Evolutionary conservation across 2,113 vertebrate species (phyloP).

Genomic region (Marcusenius ussheri): DNA sequence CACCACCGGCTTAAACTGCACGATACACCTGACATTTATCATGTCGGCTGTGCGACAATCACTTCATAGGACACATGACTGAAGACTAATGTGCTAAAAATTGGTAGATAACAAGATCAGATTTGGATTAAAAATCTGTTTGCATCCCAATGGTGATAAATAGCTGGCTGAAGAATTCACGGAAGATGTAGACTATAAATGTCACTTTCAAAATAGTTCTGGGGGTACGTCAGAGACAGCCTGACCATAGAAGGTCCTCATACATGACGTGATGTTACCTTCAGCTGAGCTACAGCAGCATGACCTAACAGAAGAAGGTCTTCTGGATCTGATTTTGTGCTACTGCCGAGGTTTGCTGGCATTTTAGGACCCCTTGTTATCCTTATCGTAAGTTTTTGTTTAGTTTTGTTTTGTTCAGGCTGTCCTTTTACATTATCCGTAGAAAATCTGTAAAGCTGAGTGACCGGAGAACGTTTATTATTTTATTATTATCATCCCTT

Average conservation of each 20-base stretch:
- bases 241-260: not conserved
- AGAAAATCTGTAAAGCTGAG: not conserved
- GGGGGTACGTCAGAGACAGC: not conserved
- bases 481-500: not conserved
- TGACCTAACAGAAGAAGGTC: not conserved
- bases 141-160: not conserved
- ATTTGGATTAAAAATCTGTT: not conserved
- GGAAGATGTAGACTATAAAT: not conserved
- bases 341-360: not conserved
- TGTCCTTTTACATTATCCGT: not conserved
- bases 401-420: not conserved
- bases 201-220: not conserved
- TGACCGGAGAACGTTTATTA: not conserved
- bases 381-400: not conserved
- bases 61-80: not conserved
- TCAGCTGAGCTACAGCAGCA: not conserved
- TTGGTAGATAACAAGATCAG: not conserved
- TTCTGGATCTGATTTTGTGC: not conserved
- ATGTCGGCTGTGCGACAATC: not conserved
- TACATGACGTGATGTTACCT: not conserved
- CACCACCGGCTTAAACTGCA: not conserved
- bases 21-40: not conserved
- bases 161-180: not conserved
- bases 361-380: not conserved
- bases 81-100: not conserved